Base-by-base conservation (phyloP, 2,888 invertebrate genomes). In the Xestia c-nigrum region DNA sequence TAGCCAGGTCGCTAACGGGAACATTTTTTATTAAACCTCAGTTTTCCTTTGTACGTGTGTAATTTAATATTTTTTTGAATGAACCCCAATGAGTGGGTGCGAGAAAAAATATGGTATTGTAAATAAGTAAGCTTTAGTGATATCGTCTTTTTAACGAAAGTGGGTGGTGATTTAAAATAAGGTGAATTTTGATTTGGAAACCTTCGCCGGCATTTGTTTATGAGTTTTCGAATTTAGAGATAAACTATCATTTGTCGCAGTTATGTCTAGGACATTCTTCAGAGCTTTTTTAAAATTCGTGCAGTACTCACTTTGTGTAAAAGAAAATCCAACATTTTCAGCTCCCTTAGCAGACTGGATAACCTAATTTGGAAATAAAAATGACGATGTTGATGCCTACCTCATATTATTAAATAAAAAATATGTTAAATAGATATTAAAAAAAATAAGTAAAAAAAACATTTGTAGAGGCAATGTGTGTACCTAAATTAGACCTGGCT, bases 61-160 rank as follows among this genome's bases (percentile, higher is more conserved):
- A 96, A 96, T 96, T 95, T 95, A 95, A 96, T 96, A 95, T 95
- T 96, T 96, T 96, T 96, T 96, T 31, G 38, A 78, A 71, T 40
- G 69, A 89, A 88, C 91, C 91, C 90, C 87, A 87, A 91, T 90
- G 92, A 93, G 93, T 94, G 93, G 92, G 93, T 87, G 93, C 86
- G 80, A 52, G 72, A 92, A 93, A 93, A 94, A 93, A 91, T 90
- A 88, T 86, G 82, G 89, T 91, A 92, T 94, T 93, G 92, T 94
- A 84, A 88, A 90, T 90, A 86, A 87, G 90, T 89, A 89, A 89
- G 89, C 90, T 91, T 91, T 85, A 90, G 88, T 87, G 89, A 89
- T 87, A 88, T 81, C 76, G 80, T 75, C 84, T 77, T 75, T 57
- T 72, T 67, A 21, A 73, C 47, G 74, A 80, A 76, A 78, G 78